Evolutionary conservation across 2,888 invertebrate species (phyloP), one percentile per base, ranked within the genome.

Genomic region (Globia sparganii): DNA sequence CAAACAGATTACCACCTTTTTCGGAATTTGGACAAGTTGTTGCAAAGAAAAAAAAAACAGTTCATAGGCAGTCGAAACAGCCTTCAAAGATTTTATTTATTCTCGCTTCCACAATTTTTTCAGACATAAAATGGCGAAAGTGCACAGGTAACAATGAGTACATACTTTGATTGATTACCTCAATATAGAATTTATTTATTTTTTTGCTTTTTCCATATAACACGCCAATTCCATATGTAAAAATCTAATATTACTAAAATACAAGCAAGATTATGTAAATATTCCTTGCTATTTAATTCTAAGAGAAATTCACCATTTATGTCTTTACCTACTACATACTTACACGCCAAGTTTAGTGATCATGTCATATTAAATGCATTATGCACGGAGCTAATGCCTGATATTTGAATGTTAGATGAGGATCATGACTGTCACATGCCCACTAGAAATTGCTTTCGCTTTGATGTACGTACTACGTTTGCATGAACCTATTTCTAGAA

Each of bases 361-460:
- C 69, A 81, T 71, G 49, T 72, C 64, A 80, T 72, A 75, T 49
- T 65, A 64, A 71, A 71, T 73, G 74, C 69, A 84, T 59, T 64
- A 80, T 78, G 71, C 77, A 71, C 59, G 53, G 43, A 78, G 65
- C 81, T 86, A 70, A 74, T 81, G 77, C 68, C 64, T 61, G 66
- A 78, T 66, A 79, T 75, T 75, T 75, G 58, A 76, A 81, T 86
- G 77, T 80, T 77, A 78, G 58, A 76, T 74, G 84, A 73, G 78
- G 78, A 86, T 86, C 81, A 76, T 74, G 61, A 81, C 66, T 84
- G 80, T 77, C 74, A 70, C 66, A 70, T 72, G 73, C 43, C 59
- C 67, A 72, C 75, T 83, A 74, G 65, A 59, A 66, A 78, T 78
- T 74, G 58, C 71, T 75, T 69, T 75, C 15, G 28, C 73, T 73